Base-by-base conservation (phyloP, 2,888 invertebrate genomes). In the Rhingia rostrata region DNA sequence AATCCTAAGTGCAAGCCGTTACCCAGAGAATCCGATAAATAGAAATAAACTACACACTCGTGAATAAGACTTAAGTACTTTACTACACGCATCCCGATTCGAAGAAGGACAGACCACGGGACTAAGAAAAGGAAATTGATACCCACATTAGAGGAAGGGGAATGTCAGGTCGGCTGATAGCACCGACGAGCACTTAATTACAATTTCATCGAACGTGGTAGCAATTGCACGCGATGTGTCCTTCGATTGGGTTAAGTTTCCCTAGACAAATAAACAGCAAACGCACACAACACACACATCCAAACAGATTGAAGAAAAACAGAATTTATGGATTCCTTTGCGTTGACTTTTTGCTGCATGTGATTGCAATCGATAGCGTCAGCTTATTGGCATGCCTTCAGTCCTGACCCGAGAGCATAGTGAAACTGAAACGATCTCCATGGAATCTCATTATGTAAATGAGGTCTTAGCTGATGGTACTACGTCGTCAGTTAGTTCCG, bases 391-490 rank as follows among this genome's bases (percentile, higher is more conserved):
- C 37, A 39, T 32, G 64, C 7, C 54, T 45, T 22, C 22, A 22
- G 22, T 22, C 22, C 22, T 63, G 54, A 9, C 12, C 43, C 43
- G 14, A 39, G 45, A 51, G 10, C 2, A 39, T 49, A 9, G 47
- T 33, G 37, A 14, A 43, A 47, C 39, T 64, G 54, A 54, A 56
- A 39, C 30, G 37, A 41, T 54, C 32, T 64, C 12, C 4, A 35
- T 14, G 64, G 35, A 63, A 56, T 64, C 41, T 49, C 74, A 56
- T 74, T 74, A 74, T 74, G 74, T 43, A 64, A 74, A 74, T 74
- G 64, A 33, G 45, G 39, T 30, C 33, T 14, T 22, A 22, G 22
- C 22, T 30, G 35, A 14, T 33, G 12, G 70, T 47, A 6, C 30
- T 35, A 14, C 37, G 41, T 12, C 37, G 41, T 12, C 30, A 39